Evolutionary conservation across 2,113 vertebrate genomes (phyloP).

Genomic region (Machaerirhynchus nigripectus): DNA sequence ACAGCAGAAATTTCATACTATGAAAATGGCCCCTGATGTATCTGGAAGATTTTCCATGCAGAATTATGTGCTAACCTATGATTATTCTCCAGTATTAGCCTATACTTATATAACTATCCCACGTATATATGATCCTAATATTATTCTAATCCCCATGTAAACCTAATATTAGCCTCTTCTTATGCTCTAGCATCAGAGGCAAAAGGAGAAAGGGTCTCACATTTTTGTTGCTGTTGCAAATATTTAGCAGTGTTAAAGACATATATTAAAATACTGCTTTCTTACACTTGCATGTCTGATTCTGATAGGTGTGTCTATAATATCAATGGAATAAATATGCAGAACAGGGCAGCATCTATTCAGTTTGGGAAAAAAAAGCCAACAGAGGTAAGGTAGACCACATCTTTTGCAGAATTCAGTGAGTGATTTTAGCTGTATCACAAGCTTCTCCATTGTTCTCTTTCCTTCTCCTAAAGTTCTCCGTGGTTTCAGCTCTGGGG

Average conservation of each 20-base stretch:
- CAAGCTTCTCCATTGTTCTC: not conserved
- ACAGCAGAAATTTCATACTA: not conserved
- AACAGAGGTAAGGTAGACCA: not conserved
- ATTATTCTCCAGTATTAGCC: not conserved
- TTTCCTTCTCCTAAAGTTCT: not conserved
- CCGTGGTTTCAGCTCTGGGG: not conserved
- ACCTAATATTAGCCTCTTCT: not conserved
- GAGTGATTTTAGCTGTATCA: not conserved
- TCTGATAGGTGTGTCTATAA: not conserved
- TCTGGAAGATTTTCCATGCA: not conserved
- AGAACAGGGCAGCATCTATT: not conserved
- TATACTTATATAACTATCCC: not conserved
- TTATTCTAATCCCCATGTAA: not conserved
- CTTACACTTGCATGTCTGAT: not conserved
- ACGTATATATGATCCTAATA: not conserved
- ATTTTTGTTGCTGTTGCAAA: not conserved
- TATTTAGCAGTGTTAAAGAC: not conserved
- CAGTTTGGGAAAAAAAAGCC: not conserved
- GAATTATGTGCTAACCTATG: not conserved
- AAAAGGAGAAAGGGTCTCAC: not conserved
- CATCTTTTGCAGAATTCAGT: not conserved
- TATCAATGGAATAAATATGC: not conserved
- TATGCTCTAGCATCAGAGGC: not conserved
- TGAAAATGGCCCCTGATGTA: not conserved
- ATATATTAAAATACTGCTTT: not conserved